Evolutionary conservation across 2,797 vertebrate genomes (phyloP), one percentile per base, ranked within the genome.

Genomic region (Macropodus opercularis): DNA sequence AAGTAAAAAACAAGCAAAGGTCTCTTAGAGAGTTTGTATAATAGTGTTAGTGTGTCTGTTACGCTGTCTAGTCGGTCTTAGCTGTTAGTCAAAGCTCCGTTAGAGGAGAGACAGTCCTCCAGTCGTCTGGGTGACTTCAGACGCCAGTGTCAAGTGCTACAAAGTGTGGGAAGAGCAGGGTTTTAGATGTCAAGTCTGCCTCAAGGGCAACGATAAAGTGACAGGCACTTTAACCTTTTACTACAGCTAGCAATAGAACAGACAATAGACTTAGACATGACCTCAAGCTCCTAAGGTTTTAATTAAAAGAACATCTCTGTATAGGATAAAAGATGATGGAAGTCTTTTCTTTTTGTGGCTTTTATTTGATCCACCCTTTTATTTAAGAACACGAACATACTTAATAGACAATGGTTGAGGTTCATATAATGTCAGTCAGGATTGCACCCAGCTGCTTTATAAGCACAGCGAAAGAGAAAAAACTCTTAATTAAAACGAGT

Each of bases 71-170:
- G 26, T 62, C 67, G 72, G 56, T 71, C 51, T 44, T 13, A 26
- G 69, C 59, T 85, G 84, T 87, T 83, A 83, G 77, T 70, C 77
- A 73, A 73, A 76, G 69, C 59, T 64, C 65, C 69, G 62, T 75
- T 70, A 60, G 64, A 79, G 70, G 31, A 47, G 52, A 83, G 76
- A 77, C 73, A 64, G 79, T 61, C 61, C 77, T 88, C 69, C 51
- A 81, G 77, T 65, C 21, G 43, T 74, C 72, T 79, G 72, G 77
- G 63, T 82, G 72, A 64, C 61, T 83, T 87, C 84, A 85, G 82
- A 82, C 63, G 56, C 80, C 81, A 75, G 63, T 62, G 72, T 87
- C 70, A 79, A 85, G 79, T 71, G 73, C 46, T 69, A 67, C 59
- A 74, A 84, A 74, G 68, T 59, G 52, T 60, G 54, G 63, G 47